Conservation (phyloP, 1,140 invertebrate genomes). For the Drosophila arawakana region DNA sequence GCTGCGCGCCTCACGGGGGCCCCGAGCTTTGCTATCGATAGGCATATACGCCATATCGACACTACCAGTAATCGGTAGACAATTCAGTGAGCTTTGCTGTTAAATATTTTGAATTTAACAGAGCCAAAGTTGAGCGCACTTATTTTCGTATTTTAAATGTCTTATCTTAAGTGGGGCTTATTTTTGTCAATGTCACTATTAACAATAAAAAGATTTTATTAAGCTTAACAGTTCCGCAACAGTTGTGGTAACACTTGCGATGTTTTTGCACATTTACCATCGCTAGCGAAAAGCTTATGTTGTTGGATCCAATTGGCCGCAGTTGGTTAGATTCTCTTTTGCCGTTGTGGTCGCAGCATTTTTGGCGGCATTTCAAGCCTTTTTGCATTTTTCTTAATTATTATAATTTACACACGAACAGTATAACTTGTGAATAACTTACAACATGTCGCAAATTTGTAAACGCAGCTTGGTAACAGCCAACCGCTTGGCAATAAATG, state of each 20-base stretch:
- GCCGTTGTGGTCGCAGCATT: slow-evolving; percentile 20
- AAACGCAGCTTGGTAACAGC: slow-evolving; percentile 58
- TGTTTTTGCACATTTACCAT: neutral
- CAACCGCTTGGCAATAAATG: slow-evolving; percentile 50
- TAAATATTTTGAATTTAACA: slow-evolving; percentile 2
- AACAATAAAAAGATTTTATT: neutral
- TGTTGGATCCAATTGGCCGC: slow-evolving; percentile 12
- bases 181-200: neutral
- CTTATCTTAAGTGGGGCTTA: neutral
- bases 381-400: slow-evolving; percentile 36
- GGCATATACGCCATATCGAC: slow-evolving; percentile 6
- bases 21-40: slow-evolving; percentile 37
- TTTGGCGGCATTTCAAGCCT: slow-evolving; percentile 50
- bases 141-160: neutral
- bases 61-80: neutral
- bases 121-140: too few species aligned
- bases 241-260: neutral
- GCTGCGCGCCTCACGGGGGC: slow-evolving; percentile 57
- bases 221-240: neutral
- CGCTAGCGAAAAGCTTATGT: slow-evolving; percentile 28
- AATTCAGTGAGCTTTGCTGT: slow-evolving; percentile 7
- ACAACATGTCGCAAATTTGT: slow-evolving; percentile 69
- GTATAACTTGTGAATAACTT: slow-evolving; percentile 11
- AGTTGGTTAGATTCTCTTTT: slow-evolving; percentile 34
- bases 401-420: slow-evolving; percentile 26